A percentile compares a stretch with the other conserved stretches of the same genome.
phyloP scores from a whole-genome alignment of 2,113 vertebrate genomes.

The Mugil cephalus region DNA sequence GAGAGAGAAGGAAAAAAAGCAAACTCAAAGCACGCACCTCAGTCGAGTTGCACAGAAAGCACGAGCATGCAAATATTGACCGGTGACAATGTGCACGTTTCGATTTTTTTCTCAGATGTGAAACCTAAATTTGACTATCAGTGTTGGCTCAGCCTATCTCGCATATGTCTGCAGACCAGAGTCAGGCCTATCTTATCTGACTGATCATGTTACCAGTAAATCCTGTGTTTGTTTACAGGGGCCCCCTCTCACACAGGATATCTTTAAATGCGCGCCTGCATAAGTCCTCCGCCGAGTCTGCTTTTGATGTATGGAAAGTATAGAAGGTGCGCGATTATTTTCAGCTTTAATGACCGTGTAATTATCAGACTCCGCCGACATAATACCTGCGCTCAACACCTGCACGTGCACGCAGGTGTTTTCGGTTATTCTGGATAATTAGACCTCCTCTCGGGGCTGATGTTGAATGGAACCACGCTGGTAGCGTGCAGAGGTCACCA shows the following conservation, averaged over 20 bases:
- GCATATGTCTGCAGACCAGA: no score
- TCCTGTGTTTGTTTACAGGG: constrained; percentile 6
- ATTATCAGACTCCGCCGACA: constrained; percentile 11
- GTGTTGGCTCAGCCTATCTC: no score
- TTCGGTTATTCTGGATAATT: constrained; percentile 36
- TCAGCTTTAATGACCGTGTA: constrained; percentile 5
- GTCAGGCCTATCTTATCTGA: not conserved
- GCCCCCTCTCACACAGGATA: constrained; percentile 9
- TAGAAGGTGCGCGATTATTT: not conserved
- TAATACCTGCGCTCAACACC: not conserved
- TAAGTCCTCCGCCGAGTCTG: no score
- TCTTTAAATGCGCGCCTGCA: not conserved
- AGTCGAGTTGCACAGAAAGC: no score
- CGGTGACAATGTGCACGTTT: not conserved
- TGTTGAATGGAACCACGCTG: constrained; percentile 5
- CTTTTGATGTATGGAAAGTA: not conserved
- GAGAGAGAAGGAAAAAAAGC: no score
- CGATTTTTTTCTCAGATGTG: not conserved
- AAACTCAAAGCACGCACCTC: no score
- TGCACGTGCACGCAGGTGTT: constrained; percentile 33
- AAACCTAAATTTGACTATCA: no score
- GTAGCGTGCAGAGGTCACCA: constrained; percentile 19
- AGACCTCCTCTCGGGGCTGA: constrained; percentile 25
- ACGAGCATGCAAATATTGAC: no score
- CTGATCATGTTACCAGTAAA: not conserved